phyloP scores from a whole-genome alignment of 2,888 invertebrate species.

The Drosophila anomalipes region DNA sequence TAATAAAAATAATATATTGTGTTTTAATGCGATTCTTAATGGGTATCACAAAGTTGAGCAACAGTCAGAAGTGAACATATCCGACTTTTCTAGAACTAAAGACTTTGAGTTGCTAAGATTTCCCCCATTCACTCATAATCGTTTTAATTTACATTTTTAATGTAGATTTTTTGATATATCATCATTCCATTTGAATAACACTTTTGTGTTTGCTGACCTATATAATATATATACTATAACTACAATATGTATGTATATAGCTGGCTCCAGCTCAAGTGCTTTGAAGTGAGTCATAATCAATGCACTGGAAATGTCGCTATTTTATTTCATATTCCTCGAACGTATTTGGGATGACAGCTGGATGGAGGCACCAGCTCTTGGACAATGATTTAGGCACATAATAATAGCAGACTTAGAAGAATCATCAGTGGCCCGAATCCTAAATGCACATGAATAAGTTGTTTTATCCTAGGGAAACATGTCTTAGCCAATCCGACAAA shows the following conservation, averaged over 20 bases:
- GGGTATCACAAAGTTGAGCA: not conserved
- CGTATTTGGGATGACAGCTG: not conserved
- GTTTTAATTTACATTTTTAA: not conserved
- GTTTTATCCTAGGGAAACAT: too few relatives aligned
- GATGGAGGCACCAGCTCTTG: not conserved
- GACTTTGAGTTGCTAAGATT: not conserved
- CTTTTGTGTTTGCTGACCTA: not conserved
- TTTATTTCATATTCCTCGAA: not conserved
- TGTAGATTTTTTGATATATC: not conserved
- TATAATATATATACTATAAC: too few relatives aligned
- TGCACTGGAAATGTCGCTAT: too few relatives aligned
- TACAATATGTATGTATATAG: too few relatives aligned
- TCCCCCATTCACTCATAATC: not conserved
- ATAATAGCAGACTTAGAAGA: not conserved
- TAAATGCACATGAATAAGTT: too few relatives aligned
- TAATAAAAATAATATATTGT: not conserved
- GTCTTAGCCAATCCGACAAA: too few relatives aligned
- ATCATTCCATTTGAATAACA: not conserved
- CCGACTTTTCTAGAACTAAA: not conserved
- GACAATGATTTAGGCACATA: not conserved
- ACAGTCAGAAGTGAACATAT: not conserved
- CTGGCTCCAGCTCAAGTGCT: too few relatives aligned
- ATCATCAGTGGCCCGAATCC: too few relatives aligned
- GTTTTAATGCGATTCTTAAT: not conserved
- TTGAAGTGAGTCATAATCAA: too few relatives aligned